These are phyloP conservation scores for Pristionchus arcanus DNA, from an alignment of 2,888 invertebrate species.

Conservation along the genomic window DNA sequence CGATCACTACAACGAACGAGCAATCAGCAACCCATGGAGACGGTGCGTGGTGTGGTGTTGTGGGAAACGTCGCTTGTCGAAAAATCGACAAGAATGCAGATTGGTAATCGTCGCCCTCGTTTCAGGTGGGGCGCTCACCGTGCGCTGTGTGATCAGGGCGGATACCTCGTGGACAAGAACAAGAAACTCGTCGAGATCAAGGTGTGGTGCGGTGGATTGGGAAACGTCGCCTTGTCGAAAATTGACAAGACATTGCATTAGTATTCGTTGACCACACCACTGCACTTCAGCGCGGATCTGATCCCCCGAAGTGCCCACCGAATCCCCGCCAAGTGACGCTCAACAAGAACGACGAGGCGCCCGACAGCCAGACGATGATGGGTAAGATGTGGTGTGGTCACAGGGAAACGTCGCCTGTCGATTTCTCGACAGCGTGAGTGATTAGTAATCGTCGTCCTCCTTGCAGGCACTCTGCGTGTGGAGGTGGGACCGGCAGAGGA, in stretches of 20 bases:
- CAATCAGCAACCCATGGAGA: constrained; percentile 31
- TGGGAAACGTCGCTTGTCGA: constrained; percentile 22
- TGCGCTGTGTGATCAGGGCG: constrained; percentile 31
- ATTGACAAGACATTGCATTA: not conserved
- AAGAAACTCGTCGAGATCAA: constrained; percentile 32
- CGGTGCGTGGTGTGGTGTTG: constrained; percentile 22
- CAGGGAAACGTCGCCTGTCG: constrained; percentile 47
- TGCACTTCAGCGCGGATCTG: constrained; percentile 31
- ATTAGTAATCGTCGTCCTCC: constrained; percentile 21
- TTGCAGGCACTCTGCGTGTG: constrained; percentile 24
- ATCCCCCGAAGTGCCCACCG: constrained; percentile 2
- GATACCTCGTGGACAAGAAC: constrained; percentile 25
- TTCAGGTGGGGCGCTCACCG: constrained; percentile 31
- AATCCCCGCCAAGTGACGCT: constrained; percentile 7
- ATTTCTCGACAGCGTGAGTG: not conserved
- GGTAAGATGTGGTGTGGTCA: not conserved
- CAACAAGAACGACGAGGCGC: constrained; percentile 32
- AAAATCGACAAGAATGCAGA: not conserved
- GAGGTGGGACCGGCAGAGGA: not conserved
- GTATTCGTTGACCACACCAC: constrained; percentile 13
- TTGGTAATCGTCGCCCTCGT: not conserved
- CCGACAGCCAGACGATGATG: constrained; percentile 35
- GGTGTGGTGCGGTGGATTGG: constrained; percentile 1
- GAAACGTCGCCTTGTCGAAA: constrained; percentile 22
- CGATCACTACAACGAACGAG: constrained; percentile 6